Evolutionary conservation across 2,797 vertebrate species (phyloP), one percentile per base, ranked within the genome.

Genomic region (Melanitta fusca): DNA sequence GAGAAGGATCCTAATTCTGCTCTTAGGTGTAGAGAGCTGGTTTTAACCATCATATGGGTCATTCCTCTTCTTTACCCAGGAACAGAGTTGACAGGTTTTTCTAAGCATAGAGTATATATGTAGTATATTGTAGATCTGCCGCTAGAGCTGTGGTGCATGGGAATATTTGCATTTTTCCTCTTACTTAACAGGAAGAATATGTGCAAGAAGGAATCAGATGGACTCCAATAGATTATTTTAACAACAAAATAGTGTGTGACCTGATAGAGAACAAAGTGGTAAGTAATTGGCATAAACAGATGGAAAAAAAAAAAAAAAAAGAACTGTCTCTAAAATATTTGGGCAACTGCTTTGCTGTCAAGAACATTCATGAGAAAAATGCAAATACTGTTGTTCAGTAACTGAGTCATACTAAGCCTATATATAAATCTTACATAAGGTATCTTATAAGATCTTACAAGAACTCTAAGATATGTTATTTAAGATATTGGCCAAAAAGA

Each of bases 171-270:
- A n/a, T 87, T 68, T 91, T 43, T 71, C 53, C 57, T 92, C 95
- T 88, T 93, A 92, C 95, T 88, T 93, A 92, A 57, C 75, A 99
- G 99, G 99, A 99, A 93, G 99, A 99, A 94, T 99, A 99, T 2
- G 98, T 99, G 61, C 99, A 99, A 94, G 99, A 99, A 97, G 99
- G 99, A 89, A 99, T 99, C 89, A 98, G 98, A 82, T 99, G 99
- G 99, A 99, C 98, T 11, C 98, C 98, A 32, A 99, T 99, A 20
- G 99, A 99, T 3, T 99, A 99, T 96, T 99, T 99, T 85, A 99
- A 99, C 97, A 99, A 99, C 97, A 99, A 99, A 98, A 98, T 99
- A 9, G 99, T 99, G 69, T 99, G 99, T 74, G 99, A 99, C 95
- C 99, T 99, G 96, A 99, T 99, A 79, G 99, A 99, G 96, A 99